Conservation (phyloP, 2,888 invertebrate genomes). For the Alsophila aescularia region DNA sequence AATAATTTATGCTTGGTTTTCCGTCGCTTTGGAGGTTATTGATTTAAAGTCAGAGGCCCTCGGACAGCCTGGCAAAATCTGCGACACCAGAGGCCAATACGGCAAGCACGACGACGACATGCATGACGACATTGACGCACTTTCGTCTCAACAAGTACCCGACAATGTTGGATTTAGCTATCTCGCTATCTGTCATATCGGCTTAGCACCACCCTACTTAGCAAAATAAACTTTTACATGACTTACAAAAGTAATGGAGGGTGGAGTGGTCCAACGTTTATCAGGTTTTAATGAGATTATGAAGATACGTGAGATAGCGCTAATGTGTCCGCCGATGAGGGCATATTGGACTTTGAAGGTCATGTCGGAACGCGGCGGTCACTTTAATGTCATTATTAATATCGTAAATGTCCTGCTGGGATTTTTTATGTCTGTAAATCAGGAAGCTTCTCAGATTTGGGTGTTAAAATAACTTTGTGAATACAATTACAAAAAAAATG, state of each 20-base stretch:
- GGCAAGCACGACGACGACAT: background rate
- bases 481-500: too few relatives aligned
- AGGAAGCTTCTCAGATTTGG: background rate
- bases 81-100: too few relatives aligned
- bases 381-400: background rate
- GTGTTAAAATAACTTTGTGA: constrained; percentile 2
- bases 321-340: constrained; percentile 14
- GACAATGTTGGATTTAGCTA: constrained; percentile 61
- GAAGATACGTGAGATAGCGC: constrained; percentile 2
- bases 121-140: constrained; percentile 12
- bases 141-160: constrained; percentile 35
- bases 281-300: constrained; percentile 18
- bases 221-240: constrained; percentile 23
- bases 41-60: too few relatives aligned
- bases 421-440: background rate
- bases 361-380: background rate
- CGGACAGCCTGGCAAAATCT: too few relatives aligned
- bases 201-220: constrained; percentile 46
- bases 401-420: background rate
- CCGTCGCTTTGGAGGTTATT: too few relatives aligned
- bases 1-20: too few relatives aligned
- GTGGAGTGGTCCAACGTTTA: constrained; percentile 7
- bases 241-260: constrained; percentile 13
- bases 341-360: constrained; percentile 13
- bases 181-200: constrained; percentile 55